These are phyloP conservation scores for Acrocyrtus sp. DNA, from an alignment of 2,888 invertebrate species.

Conservation along the genomic window DNA sequence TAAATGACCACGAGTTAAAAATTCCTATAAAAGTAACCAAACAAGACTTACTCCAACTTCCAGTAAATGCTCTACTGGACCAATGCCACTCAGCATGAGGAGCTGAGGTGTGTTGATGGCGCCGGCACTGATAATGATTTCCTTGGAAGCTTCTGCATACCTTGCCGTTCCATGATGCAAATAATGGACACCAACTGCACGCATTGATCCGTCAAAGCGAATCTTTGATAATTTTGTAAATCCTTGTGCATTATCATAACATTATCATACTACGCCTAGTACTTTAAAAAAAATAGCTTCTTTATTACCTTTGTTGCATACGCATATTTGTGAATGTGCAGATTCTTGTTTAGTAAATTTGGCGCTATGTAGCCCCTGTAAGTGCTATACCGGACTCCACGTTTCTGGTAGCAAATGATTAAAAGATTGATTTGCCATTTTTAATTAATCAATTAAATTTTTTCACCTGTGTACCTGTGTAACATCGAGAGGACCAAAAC, in stretches of 20 bases:
- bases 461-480: too few relatives aligned
- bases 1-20: not conserved
- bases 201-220: conserved; percentile 22
- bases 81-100: conserved; percentile 34
- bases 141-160: conserved; percentile 20
- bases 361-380: conserved; percentile 47
- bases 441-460: too few relatives aligned
- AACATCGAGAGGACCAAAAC: conserved; percentile 46
- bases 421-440: too few relatives aligned
- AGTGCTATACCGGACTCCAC: conserved; percentile 33
- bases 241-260: too few relatives aligned
- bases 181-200: conserved; percentile 28
- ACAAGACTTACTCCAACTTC: conserved; percentile 22
- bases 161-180: conserved; percentile 25
- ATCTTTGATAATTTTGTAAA: conserved; percentile 12
- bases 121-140: conserved; percentile 31
- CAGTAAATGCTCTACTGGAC: conserved; percentile 25
- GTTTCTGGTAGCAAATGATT: too few relatives aligned
- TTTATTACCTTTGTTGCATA: conserved; percentile 34
- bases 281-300: too few relatives aligned
- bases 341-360: conserved; percentile 21
- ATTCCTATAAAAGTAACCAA: not conserved
- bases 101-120: conserved; percentile 37
- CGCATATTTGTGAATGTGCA: conserved; percentile 35
- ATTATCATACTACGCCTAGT: too few relatives aligned